These are phyloP conservation scores for Periophthalmodon schlosseri DNA, from an alignment of 2,113 vertebrate species.

Conservation along the genomic window DNA sequence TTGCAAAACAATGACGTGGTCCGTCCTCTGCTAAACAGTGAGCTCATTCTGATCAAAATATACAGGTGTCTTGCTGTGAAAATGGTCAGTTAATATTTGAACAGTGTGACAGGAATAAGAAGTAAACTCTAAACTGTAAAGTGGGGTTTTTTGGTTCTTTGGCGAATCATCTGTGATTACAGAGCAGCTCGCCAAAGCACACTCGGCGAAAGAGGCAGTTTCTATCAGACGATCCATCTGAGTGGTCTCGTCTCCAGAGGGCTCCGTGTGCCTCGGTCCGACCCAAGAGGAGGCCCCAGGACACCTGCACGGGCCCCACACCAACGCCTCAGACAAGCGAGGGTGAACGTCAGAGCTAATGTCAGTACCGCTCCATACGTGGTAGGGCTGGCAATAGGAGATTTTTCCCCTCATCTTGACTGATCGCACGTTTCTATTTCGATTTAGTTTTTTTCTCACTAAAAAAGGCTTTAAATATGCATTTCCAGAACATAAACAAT, in stretches of 20 bases:
- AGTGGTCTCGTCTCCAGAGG: slow-evolving; percentile 65
- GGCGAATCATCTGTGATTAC: slow-evolving; percentile 71
- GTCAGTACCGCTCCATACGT: too few relatives aligned
- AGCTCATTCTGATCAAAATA: slow-evolving; percentile 30
- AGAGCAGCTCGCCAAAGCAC: slow-evolving; percentile 69
- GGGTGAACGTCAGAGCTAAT: too few relatives aligned
- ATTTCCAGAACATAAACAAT: too few relatives aligned
- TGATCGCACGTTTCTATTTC: too few relatives aligned
- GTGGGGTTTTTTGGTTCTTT: slow-evolving; percentile 61
- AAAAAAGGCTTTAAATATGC: too few relatives aligned
- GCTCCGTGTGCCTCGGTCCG: slow-evolving; percentile 47
- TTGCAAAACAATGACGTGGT: background rate
- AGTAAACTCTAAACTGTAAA: slow-evolving; percentile 42
- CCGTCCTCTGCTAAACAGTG: background rate
- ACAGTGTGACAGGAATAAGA: slow-evolving; percentile 70
- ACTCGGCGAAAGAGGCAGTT: slow-evolving; percentile 72
- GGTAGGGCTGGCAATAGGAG: too few relatives aligned
- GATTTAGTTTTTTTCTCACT: too few relatives aligned
- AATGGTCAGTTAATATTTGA: slow-evolving; percentile 65
- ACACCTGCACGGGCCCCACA: slow-evolving; percentile 66
- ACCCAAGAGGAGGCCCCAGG: slow-evolving; percentile 54
- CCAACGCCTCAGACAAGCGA: slow-evolving; percentile 3
- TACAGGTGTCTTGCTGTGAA: slow-evolving; percentile 46
- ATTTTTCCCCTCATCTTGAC: too few relatives aligned
- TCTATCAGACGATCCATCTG: slow-evolving; percentile 56